Percentiles rank a stretch among this genome's conserved stretches.
phyloP scores from a whole-genome alignment of 2,888 invertebrate species.

The Ceratothoa steindachneri region DNA sequence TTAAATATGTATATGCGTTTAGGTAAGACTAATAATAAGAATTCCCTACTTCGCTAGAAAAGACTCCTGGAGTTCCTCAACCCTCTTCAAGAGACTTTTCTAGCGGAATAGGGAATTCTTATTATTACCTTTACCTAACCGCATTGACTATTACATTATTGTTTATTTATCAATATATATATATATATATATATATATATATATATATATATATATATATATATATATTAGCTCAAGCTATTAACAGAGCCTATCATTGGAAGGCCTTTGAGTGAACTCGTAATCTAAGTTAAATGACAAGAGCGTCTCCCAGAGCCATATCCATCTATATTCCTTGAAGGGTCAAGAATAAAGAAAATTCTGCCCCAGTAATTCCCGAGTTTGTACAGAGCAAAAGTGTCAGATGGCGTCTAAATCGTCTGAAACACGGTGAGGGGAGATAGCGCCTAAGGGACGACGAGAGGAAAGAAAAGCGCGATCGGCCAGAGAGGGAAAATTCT shows the following conservation, averaged over 20 bases:
- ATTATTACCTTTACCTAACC: too few species aligned
- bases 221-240: not conserved
- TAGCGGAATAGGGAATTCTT: too few species aligned
- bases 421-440: not conserved
- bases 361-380: not conserved
- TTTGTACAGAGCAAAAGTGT: conserved; percentile 1
- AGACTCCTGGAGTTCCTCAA: too few species aligned
- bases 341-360: conserved; percentile 10
- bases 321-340: conserved; percentile 7
- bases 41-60: too few species aligned
- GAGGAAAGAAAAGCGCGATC: not conserved
- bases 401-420: not conserved
- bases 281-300: not conserved
- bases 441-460: not conserved
- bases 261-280: not conserved
- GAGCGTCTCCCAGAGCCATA: not conserved
- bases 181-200: conserved; percentile 12
- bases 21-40: too few species aligned
- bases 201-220: conserved; percentile 12
- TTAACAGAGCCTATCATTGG: not conserved
- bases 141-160: too few species aligned
- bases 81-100: too few species aligned
- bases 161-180: not conserved
- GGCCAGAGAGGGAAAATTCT: not conserved
- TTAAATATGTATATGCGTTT: too few species aligned